Evolutionary conservation across 2,113 vertebrate species (phyloP).

Genomic region (Pelmatolapia mariae): DNA sequence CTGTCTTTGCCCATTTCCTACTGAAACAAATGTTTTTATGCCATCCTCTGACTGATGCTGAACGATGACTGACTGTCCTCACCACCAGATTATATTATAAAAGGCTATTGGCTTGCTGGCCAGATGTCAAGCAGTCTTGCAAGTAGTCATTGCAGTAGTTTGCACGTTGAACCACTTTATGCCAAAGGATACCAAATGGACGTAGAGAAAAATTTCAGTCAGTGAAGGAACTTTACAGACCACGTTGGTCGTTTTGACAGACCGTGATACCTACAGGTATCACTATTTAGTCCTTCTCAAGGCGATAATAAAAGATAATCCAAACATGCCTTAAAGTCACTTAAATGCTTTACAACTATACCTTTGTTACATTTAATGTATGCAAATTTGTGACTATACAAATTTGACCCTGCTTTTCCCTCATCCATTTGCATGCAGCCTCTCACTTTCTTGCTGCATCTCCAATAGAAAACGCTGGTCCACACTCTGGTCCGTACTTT

Average conservation of each 20-base stretch:
- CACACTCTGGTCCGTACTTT: not conserved
- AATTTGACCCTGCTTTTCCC: not conserved
- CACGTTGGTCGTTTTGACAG: not conserved
- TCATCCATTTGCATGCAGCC: not conserved
- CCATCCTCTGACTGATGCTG: not conserved
- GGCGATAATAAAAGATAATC: not conserved
- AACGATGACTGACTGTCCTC: not conserved
- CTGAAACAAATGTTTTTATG: not conserved
- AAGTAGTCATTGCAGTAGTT: not conserved
- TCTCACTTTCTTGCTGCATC: not conserved
- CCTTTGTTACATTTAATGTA: not conserved
- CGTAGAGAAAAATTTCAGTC: not conserved
- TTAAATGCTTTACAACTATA: not conserved
- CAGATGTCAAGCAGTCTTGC: not conserved
- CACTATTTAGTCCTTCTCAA: not conserved
- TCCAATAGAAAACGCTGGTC: not conserved
- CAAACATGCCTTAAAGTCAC: not conserved
- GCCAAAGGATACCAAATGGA: not conserved
- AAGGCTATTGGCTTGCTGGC: not conserved
- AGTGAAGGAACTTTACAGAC: not conserved
- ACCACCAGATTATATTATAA: not conserved
- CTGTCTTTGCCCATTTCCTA: not conserved
- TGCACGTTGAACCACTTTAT: not conserved
- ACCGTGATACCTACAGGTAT: not conserved
- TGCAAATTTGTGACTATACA: not conserved